Base-by-base conservation (phyloP, 2,888 invertebrate genomes). In the Timandra comae region DNA sequence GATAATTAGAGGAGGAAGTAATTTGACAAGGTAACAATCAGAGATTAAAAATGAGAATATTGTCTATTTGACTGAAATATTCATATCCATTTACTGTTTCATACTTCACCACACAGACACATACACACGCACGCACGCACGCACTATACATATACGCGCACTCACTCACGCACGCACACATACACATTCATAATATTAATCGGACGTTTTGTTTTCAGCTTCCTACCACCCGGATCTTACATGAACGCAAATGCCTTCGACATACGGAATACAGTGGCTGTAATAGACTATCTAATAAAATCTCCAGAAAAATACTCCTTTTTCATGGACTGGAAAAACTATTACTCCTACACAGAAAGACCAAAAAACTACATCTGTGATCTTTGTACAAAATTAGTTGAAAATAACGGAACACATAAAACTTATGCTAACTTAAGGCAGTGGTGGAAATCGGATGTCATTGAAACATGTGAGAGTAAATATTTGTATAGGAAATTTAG, bases 251-350 rank as follows among this genome's bases (percentile, higher is more conserved):
- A 60, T 35, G 44, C 53, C 0, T 72, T 72, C 27, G 62, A 69
- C 13, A 46, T 78, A 2, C 70, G 76, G 39, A 76, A 77, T 30
- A 40, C 80, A 0, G 79, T 65, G 0, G 72, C 77, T 0, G 55
- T 81, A 1, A 55, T 82, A 0, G 62, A 80, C 37, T 78, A 76
- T 26, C 59, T 81, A 0, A 77, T 79, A 12, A 61, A 57, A 31
- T 63, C 73, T 22, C 63, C 59, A 0, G 40, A 52, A 0, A 64
- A 63, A 23, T 81, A 82, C 41, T 53, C 58, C 2, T 66, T 56
- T 22, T 78, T 82, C 46, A 76, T 80, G 25, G 79, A 80, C 35
- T 81, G 82, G 82, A 80, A 71, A 33, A 65, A 68, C 27, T 65
- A 82, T 30, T 82, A 82, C 25, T 63, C 57, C 40, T 78, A 69